phyloP scores from a whole-genome alignment of 2,113 vertebrate species.

The Urocolius indicus region DNA sequence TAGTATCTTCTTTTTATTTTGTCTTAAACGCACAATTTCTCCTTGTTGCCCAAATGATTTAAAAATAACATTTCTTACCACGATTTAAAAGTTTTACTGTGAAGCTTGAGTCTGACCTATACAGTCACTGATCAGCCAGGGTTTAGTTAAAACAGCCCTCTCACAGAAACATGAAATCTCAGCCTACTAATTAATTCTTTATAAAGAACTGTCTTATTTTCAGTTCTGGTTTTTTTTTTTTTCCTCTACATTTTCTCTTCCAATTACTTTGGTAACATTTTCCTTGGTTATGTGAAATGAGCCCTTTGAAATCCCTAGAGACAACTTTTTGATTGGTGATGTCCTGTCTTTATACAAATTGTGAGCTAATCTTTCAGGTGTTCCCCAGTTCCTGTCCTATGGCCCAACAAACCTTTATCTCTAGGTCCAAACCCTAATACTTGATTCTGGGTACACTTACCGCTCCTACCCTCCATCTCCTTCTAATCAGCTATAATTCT shows the following conservation, averaged over 20 bases:
- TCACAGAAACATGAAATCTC: background rate
- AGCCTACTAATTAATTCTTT: slow-evolving; percentile 27
- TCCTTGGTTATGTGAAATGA: background rate
- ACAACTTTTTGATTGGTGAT: background rate
- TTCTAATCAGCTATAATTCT: background rate
- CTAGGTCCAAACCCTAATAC: background rate
- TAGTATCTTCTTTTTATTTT: background rate
- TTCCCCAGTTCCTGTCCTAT: background rate
- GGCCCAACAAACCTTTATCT: background rate
- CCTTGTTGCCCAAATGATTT: background rate
- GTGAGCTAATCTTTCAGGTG: background rate
- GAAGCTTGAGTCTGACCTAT: background rate
- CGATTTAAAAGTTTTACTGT: background rate
- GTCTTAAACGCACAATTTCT: background rate
- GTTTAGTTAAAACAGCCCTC: background rate
- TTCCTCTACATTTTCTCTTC: background rate
- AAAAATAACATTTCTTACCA: background rate
- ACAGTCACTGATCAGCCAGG: background rate
- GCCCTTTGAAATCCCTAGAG: background rate
- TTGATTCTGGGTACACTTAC: background rate
- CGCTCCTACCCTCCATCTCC: background rate
- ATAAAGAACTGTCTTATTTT: slow-evolving; percentile 37
- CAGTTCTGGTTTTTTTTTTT: background rate
- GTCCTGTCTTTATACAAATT: background rate
- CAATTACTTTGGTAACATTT: background rate